phyloP scores from a whole-genome alignment of 2,797 vertebrate genomes.

The Poeciliopsis paucimaculata region DNA sequence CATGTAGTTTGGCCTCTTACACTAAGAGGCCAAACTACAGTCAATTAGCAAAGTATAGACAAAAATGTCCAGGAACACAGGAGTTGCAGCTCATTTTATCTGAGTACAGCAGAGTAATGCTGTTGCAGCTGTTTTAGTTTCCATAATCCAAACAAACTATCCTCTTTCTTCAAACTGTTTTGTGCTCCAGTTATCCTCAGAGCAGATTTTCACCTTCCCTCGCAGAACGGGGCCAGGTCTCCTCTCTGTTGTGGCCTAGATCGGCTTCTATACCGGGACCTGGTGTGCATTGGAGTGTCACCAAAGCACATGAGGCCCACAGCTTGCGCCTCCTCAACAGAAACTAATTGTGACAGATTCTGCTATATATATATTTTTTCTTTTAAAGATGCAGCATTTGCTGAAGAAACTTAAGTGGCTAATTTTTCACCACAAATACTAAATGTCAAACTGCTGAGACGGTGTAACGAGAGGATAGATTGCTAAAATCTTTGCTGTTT shows the following conservation, averaged over 20 bases:
- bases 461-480: background rate
- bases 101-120: no score
- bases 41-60: background rate
- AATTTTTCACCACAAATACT: background rate
- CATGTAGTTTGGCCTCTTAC: no score
- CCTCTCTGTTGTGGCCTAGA: constrained; percentile 62
- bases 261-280: constrained; percentile 59
- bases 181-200: constrained; percentile 15
- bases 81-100: background rate
- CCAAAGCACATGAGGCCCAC: constrained; percentile 39
- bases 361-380: constrained; percentile 9
- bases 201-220: constrained; percentile 33
- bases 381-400: constrained; percentile 15
- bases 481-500: background rate
- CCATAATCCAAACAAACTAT: constrained; percentile 4
- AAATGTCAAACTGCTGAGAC: constrained; percentile 4
- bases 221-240: constrained; percentile 58
- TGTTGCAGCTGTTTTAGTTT: background rate
- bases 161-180: background rate
- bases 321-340: constrained; percentile 21
- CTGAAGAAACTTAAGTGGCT: constrained; percentile 14
- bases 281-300: constrained; percentile 48
- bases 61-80: background rate
- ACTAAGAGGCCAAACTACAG: background rate
- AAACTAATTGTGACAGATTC: constrained; percentile 43